Evolutionary conservation across 2,113 vertebrate genomes (phyloP), one percentile per base, ranked within the genome.

Genomic region (Serinus canaria): DNA sequence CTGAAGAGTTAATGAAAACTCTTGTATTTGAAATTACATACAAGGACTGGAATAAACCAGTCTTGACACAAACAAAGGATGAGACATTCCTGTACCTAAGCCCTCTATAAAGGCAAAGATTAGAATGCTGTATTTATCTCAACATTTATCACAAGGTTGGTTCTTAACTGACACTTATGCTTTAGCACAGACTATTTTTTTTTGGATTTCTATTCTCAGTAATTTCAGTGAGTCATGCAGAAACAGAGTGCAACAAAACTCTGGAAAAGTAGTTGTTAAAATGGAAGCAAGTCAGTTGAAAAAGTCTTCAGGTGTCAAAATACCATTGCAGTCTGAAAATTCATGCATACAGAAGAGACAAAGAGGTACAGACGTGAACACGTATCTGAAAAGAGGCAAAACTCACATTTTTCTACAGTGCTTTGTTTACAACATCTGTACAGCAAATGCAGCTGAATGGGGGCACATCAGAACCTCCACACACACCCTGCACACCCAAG

Each of bases 401-500:
- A 39, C 6, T 78, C 55, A 23, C 47, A 33, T 55, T 78, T 69
- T 75, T 46, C n/a, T 39, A 52, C 16, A 30, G 9, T 4, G 13
- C 5, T 49, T 68, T 83, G 24, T 67, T 86, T 37, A 77, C 20
- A 64, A 39, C 6, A 46, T 7, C 4, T 2, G 4, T 27, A 23
- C n/a, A 58, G 24, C n/a, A 90, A 86, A 77, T 24, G 23, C 63
- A 86, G 41, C 24, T 66, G 53, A 92, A 59, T 5, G 3, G 10
- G 25, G 37, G 47, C 22, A 49, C 28, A 37, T 25, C 15, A 66
- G 73, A 76, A 49, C 7, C 15, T 37, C 8, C 0, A 0, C 22
- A 15, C 16, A 9, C 0, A 2, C 24, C 46, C 47, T 9, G 27
- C 1, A 4, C 46, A 56, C 8, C 16, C 19, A 2, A 15, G 2